Conservation (phyloP, 2,888 invertebrate genomes). For the Archips crataeganus region DNA sequence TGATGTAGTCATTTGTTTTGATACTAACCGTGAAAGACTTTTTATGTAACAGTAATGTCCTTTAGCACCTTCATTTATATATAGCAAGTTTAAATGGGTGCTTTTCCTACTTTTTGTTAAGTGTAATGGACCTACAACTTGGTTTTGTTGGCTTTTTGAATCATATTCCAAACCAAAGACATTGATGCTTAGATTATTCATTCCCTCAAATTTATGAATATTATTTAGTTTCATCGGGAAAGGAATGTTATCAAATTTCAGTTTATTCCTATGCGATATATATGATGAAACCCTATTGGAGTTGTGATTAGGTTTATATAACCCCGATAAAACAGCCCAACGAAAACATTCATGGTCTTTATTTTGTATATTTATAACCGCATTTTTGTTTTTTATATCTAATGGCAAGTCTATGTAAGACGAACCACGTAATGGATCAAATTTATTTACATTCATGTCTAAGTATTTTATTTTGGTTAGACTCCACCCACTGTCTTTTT, state of each 20-base stretch:
- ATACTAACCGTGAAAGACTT: neutral
- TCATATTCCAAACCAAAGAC: too few species aligned
- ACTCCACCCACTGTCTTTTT: too few species aligned
- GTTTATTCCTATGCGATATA: too few species aligned
- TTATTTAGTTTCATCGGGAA: neutral
- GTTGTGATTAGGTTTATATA: neutral
- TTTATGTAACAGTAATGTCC: too few species aligned
- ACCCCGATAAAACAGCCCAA: neutral
- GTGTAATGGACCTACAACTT: too few species aligned
- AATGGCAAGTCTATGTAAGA: neutral
- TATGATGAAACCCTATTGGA: neutral
- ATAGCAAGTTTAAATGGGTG: too few species aligned
- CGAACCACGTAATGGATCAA: neutral
- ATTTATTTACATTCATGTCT: too few species aligned
- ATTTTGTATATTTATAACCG: neutral
- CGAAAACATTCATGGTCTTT: slow-evolving; percentile 10
- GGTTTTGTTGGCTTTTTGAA: too few species aligned
- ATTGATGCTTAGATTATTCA: neutral
- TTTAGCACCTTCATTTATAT: too few species aligned
- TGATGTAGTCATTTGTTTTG: neutral
- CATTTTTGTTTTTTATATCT: slow-evolving; percentile 9
- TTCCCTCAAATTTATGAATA: too few species aligned
- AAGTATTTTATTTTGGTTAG: too few species aligned
- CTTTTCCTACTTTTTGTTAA: neutral
- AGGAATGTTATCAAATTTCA: neutral